Evolutionary conservation across 2,797 vertebrate genomes (phyloP).

Genomic region (Protosalanx chinensis): DNA sequence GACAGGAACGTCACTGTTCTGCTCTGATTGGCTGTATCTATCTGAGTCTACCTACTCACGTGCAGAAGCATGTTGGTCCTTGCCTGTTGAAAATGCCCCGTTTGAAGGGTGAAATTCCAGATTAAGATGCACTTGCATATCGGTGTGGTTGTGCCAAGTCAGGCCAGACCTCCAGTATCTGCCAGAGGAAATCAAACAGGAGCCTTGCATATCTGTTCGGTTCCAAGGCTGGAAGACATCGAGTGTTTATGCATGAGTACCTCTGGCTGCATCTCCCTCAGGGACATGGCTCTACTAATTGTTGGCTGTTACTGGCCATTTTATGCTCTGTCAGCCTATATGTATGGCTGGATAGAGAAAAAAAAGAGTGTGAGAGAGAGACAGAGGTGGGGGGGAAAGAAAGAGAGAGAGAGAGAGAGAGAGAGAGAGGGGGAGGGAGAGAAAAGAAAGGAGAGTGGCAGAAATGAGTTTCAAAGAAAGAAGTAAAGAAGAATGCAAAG

Average conservation of each 20-base stretch:
- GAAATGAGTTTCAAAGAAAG: conserved; percentile 25
- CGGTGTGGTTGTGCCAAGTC: too few relatives aligned
- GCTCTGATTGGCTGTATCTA: too few relatives aligned
- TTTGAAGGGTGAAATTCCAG: too few relatives aligned
- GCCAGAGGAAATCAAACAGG: too few relatives aligned
- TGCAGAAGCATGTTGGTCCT: too few relatives aligned
- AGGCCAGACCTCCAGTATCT: too few relatives aligned
- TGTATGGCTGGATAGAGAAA: conserved; percentile 44
- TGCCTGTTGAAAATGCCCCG: too few relatives aligned
- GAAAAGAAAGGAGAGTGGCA: conserved; percentile 1
- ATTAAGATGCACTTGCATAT: too few relatives aligned
- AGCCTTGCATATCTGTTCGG: too few relatives aligned
- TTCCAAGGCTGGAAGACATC: too few relatives aligned
- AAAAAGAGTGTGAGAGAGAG: background rate
- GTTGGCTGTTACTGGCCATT: conserved; percentile 62
- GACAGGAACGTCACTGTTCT: background rate
- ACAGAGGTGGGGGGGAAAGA: conserved; percentile 36
- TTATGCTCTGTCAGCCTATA: conserved; percentile 56
- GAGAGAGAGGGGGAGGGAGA: conserved; percentile 5
- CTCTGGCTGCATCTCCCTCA: conserved; percentile 38
- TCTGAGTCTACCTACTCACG: too few relatives aligned
- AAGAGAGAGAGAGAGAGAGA: conserved; percentile 31
- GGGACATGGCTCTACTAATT: conserved; percentile 61
- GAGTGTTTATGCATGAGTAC: conserved; percentile 43
- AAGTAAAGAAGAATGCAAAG: conserved; percentile 15